phyloP scores from a whole-genome alignment of 2,113 vertebrate genomes.

The Prietella phreatophila region DNA sequence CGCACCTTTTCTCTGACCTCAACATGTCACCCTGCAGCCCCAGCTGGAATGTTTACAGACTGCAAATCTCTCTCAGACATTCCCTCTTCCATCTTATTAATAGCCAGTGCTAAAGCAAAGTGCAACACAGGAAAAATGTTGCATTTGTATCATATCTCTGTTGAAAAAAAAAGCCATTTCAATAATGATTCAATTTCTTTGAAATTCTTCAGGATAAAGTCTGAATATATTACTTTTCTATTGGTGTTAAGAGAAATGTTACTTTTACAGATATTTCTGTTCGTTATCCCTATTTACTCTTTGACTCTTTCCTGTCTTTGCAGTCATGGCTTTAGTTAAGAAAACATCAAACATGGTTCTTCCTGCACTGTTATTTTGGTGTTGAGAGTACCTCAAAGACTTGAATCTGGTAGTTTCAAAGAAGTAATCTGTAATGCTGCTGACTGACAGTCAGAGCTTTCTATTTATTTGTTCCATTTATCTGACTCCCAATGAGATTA shows the following conservation, averaged over 20 bases:
- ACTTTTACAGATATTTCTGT: neutral
- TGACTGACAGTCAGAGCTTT: slow-evolving; percentile 78
- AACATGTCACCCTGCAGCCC: slow-evolving; percentile 35
- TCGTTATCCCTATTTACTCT: neutral
- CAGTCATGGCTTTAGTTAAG: no score
- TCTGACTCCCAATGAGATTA: slow-evolving; percentile 82
- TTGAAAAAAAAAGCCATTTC: neutral
- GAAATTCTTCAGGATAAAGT: neutral
- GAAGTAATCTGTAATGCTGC: slow-evolving; percentile 77
- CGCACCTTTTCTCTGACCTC: slow-evolving; percentile 49
- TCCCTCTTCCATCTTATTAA: slow-evolving; percentile 28
- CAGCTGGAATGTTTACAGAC: slow-evolving; percentile 44
- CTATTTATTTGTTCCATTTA: slow-evolving; percentile 80
- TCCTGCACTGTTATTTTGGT: slow-evolving; percentile 67
- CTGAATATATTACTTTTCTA: neutral
- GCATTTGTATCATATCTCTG: neutral
- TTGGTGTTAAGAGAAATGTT: neutral
- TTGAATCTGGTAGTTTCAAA: slow-evolving; percentile 70
- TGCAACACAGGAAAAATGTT: neutral
- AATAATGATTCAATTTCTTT: neutral
- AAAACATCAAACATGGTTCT: slow-evolving; percentile 50
- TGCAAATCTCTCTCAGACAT: slow-evolving; percentile 5
- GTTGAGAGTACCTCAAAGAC: slow-evolving; percentile 60
- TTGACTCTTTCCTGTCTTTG: neutral
- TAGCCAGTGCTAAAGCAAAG: slow-evolving; percentile 34